Conservation (phyloP, 2,113 vertebrate species). For the Cyanoliseus patagonus region DNA sequence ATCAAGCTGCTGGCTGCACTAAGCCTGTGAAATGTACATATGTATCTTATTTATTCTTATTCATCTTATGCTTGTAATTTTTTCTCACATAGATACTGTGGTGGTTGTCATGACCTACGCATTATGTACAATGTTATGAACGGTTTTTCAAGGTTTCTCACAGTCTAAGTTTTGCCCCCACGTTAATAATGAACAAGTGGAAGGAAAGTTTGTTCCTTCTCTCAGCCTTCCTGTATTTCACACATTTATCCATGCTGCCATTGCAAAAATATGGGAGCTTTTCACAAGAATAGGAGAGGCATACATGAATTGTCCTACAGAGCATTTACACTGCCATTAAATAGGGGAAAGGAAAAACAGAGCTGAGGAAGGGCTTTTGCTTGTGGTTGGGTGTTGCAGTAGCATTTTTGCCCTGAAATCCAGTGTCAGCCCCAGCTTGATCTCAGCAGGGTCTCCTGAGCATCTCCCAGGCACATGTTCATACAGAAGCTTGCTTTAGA, state of each 20-base stretch:
- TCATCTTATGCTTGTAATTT: background rate
- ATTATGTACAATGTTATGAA: background rate
- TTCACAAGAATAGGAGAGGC: background rate
- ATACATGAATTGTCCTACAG: background rate
- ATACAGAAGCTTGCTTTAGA: background rate
- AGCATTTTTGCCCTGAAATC: background rate
- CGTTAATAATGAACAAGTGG: rapidly evolving
- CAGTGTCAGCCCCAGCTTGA: background rate
- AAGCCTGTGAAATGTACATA: background rate
- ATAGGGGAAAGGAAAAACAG: background rate
- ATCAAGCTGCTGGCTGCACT: background rate
- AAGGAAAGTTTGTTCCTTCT: background rate
- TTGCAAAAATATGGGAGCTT: background rate
- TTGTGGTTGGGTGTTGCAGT: background rate
- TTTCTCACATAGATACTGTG: background rate
- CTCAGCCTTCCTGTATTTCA: background rate
- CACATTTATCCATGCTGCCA: background rate
- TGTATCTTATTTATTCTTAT: background rate
- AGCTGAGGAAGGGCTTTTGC: background rate
- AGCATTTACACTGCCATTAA: background rate
- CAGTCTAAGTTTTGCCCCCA: background rate
- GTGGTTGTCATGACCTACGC: background rate
- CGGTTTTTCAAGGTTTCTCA: background rate
- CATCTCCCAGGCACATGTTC: background rate
- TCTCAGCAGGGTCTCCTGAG: background rate